These are phyloP conservation scores for Teleogryllus occipitalis DNA, from an alignment of 1,140 invertebrate species.

Conservation along the genomic window DNA sequence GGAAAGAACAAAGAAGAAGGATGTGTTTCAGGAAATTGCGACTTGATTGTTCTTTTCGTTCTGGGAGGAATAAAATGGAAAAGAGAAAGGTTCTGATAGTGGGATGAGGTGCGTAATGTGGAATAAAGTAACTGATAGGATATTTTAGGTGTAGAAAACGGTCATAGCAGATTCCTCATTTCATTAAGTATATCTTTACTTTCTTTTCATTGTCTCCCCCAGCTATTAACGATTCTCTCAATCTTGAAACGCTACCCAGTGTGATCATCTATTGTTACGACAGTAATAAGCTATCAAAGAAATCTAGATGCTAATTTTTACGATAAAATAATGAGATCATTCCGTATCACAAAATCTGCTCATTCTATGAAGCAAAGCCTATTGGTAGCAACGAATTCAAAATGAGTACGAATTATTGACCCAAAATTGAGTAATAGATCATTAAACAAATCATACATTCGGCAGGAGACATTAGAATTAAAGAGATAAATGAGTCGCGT, in stretches of 20 bases:
- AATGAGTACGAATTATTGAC: too few relatives aligned
- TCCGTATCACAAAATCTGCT: not conserved
- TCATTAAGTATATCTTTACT: not conserved
- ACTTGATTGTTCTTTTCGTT: conserved; percentile 5
- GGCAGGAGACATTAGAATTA: too few relatives aligned
- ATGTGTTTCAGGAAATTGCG: conserved; percentile 1
- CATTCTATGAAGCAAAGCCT: too few relatives aligned
- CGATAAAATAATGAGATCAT: not conserved
- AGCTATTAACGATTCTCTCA: not conserved
- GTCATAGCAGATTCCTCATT: not conserved
- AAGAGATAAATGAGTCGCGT: too few relatives aligned
- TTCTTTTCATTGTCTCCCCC: not conserved
- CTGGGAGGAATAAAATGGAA: not conserved
- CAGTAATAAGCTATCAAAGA: not conserved
- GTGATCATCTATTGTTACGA: not conserved
- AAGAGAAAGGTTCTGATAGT: not conserved
- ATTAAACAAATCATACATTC: too few relatives aligned
- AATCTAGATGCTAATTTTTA: not conserved
- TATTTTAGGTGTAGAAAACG: not conserved
- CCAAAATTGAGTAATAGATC: too few relatives aligned
- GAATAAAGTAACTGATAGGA: conserved; percentile 1
- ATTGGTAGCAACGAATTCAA: too few relatives aligned
- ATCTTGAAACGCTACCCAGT: not conserved
- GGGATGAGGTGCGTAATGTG: not conserved
- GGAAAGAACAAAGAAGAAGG: not conserved